phyloP scores from a whole-genome alignment of 1,140 invertebrate genomes.

The Apis cerana region DNA sequence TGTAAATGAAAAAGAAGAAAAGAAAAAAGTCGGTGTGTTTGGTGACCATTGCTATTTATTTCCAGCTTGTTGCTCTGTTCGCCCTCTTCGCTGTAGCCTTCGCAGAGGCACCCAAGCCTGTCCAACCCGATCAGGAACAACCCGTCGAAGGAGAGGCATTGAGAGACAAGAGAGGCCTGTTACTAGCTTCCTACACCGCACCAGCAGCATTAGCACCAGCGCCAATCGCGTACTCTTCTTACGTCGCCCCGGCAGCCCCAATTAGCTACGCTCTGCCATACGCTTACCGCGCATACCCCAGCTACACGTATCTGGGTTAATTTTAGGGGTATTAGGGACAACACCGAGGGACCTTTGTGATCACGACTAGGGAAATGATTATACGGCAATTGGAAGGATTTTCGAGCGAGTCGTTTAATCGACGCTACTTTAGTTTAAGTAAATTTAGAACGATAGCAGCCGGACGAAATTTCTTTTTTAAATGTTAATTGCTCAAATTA shows the following conservation, averaged over 20 bases:
- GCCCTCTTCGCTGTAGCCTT: constrained; percentile 69
- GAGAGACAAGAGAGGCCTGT: constrained; percentile 71
- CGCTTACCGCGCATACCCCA: constrained; percentile 64
- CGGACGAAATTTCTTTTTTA: neutral
- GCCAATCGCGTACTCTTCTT: constrained; percentile 64
- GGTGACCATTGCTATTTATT: neutral
- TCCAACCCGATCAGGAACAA: neutral
- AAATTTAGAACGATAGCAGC: neutral
- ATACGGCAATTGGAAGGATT: constrained; percentile 28
- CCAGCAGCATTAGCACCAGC: constrained; percentile 59
- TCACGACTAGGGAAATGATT: constrained; percentile 16
- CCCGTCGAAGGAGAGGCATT: constrained; percentile 8
- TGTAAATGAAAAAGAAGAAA: too few relatives aligned
- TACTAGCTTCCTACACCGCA: constrained; percentile 56
- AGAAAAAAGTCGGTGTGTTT: neutral
- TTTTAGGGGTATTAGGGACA: constrained; percentile 34
- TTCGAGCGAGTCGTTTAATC: neutral
- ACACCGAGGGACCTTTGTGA: neutral
- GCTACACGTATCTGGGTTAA: constrained; percentile 55
- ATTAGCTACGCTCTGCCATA: constrained; percentile 64
- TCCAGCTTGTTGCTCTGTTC: constrained; percentile 69
- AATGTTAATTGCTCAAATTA: neutral
- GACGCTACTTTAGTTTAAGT: neutral
- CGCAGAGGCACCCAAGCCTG: constrained; percentile 50
- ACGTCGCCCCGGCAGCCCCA: constrained; percentile 47